These are phyloP conservation scores for Danio aesculapii DNA, from an alignment of 2,797 vertebrate genomes.

Conservation along the genomic window DNA sequence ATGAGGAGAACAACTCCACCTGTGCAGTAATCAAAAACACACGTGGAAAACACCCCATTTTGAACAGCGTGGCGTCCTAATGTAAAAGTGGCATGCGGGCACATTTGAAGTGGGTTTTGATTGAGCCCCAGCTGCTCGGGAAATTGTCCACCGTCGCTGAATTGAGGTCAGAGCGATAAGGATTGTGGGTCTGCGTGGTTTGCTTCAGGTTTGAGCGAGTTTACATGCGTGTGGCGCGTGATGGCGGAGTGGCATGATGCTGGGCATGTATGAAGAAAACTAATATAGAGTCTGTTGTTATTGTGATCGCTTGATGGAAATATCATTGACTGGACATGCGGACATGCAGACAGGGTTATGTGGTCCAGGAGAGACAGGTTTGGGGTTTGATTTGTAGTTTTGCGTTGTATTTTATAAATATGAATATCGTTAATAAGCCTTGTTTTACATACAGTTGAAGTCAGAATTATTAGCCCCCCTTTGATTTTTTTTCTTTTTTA, in stretches of 20 bases:
- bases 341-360: too few species aligned
- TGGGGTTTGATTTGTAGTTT: too few species aligned
- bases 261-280: too few species aligned
- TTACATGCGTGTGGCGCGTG: constrained; percentile 25
- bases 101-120: constrained; percentile 82
- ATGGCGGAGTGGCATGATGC: background rate
- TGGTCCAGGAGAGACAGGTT: too few species aligned
- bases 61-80: constrained; percentile 83
- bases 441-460: too few species aligned
- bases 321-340: too few species aligned
- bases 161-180: constrained; percentile 88
- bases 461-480: too few species aligned
- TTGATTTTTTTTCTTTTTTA: too few species aligned
- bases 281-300: too few species aligned
- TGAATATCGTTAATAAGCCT: too few species aligned
- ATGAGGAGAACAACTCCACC: constrained; percentile 80
- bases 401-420: too few species aligned
- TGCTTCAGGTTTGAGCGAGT: constrained; percentile 48
- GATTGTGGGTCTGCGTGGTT: constrained; percentile 68
- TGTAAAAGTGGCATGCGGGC: constrained; percentile 86
- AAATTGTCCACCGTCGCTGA: constrained; percentile 84
- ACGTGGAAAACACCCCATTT: constrained; percentile 81
- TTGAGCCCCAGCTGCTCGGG: constrained; percentile 86
- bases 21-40: constrained; percentile 84
- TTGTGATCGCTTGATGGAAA: too few species aligned